Evolutionary conservation across 2,888 invertebrate species (phyloP).

Genomic region (Drosophila algonquin): DNA sequence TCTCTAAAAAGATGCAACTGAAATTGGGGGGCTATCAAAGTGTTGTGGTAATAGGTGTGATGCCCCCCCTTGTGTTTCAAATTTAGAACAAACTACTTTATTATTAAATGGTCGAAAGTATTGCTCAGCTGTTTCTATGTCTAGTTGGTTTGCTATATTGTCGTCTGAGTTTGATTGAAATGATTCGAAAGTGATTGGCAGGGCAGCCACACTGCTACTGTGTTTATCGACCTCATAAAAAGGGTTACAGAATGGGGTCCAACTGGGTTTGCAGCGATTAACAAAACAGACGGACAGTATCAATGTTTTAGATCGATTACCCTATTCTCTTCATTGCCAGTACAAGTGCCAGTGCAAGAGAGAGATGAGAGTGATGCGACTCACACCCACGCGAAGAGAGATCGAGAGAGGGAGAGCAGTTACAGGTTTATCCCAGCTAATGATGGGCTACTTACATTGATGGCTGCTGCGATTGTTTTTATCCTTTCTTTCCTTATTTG

Average conservation of each 20-base stretch:
- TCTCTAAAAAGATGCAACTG: neutral
- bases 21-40: neutral
- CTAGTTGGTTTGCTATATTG: neutral
- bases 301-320: no score
- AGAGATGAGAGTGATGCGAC: no score
- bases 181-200: neutral
- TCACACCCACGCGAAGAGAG: no score
- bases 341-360: no score
- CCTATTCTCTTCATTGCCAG: no score
- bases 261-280: no score
- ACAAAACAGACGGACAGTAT: no score
- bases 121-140: neutral
- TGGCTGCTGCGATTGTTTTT: conserved; percentile 29
- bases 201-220: no score
- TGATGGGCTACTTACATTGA: conserved; percentile 53
- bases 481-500: conserved; percentile 7
- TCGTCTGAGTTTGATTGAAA: neutral
- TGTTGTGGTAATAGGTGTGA: neutral
- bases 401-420: neutral
- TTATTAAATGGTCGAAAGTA: neutral
- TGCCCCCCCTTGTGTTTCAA: neutral
- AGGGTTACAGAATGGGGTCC: no score
- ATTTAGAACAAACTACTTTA: neutral
- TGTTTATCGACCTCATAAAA: no score
- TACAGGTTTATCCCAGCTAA: neutral